Percentiles rank a stretch among this genome's conserved stretches.
These are phyloP conservation scores for Enteromius radiatus DNA, from an alignment of 2,797 vertebrate species.

Conservation along the genomic window DNA sequence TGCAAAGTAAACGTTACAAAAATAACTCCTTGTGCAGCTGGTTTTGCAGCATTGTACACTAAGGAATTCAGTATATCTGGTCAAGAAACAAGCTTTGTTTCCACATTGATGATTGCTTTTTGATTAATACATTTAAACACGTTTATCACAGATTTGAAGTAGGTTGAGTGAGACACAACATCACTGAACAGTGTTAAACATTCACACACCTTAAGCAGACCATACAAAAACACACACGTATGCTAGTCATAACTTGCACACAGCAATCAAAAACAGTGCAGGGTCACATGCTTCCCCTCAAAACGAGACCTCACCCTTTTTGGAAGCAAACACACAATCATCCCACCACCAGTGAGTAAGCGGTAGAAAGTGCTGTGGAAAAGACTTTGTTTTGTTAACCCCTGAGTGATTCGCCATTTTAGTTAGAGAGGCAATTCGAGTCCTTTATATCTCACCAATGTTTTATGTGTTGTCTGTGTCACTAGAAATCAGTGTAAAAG, in stretches of 20 bases:
- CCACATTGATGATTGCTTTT: background rate
- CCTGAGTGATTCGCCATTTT: constrained; percentile 60
- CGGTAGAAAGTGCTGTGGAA: constrained; percentile 24
- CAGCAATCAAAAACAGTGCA: constrained; percentile 46
- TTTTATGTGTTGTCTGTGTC: constrained; percentile 66
- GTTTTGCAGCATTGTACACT: background rate
- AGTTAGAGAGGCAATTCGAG: constrained; percentile 63
- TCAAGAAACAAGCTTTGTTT: constrained; percentile 25
- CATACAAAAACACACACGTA: constrained; percentile 27
- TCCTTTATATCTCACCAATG: constrained; percentile 72
- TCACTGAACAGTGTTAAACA: constrained; percentile 52
- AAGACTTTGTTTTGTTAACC: constrained; percentile 29
- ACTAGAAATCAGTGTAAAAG: constrained; percentile 67
- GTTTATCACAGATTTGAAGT: constrained; percentile 1
- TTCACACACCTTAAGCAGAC: constrained; percentile 49
- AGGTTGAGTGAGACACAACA: constrained; percentile 33
- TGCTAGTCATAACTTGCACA: constrained; percentile 42
- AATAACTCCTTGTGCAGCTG: background rate
- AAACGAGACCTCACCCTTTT: constrained; percentile 43
- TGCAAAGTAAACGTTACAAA: constrained; percentile 8
- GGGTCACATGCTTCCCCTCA: constrained; percentile 31
- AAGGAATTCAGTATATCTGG: constrained; percentile 43
- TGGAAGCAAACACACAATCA: constrained; percentile 38
- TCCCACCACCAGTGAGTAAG: constrained; percentile 57
- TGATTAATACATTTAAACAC: background rate